Base-by-base conservation (phyloP, 2,797 vertebrate species). In the Crypturellus tataupa region DNA sequence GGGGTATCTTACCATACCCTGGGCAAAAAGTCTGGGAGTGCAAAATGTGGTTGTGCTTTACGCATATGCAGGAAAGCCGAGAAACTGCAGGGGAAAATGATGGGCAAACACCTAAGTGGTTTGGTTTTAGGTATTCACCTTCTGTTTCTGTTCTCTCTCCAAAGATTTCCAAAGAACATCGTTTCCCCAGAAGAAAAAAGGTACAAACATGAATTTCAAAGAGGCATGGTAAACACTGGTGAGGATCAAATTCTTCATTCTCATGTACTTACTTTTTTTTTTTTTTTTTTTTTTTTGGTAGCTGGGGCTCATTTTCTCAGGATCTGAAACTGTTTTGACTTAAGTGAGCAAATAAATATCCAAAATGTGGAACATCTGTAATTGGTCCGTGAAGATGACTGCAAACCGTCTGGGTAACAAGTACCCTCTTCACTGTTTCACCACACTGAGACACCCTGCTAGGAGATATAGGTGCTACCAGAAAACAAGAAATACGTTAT, bases 331-430 rank as follows among this genome's bases (percentile, higher is more conserved):
- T 70, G 70, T 73, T 89, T 87, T 49, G 51, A 86, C 67, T 87
- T 47, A 40, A 67, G 63, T 13, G 73, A 88, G 51, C 68, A 92
- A 95, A 94, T 46, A 85, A 93, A 91, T 39, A 92, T 6, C 59
- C 39, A 8, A 59, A 79, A 85, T 70, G 42, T 63, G 75, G 67
- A 81, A 81, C 77, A 79, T 76, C 67, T 81, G 87, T 76, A 91
- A 81, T 40, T 60, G 67, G 59, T 70, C 93, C 39, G 44, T 65
- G 87, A 63, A 76, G 46, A 77, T 4, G 4, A 49, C 60, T 83
- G 62, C 29, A 75, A 95, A 70, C 80, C 53, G 18, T 37, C 35
- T 70, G 75, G 23, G 14, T 68, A 77, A 68, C 29, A 80, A 42
- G 14, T 77, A 37, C 0, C 2, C n/a, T 81, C 37, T 77, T 76